Evolutionary conservation across 2,113 vertebrate species (phyloP).

Genomic region (Pedetes capensis): DNA sequence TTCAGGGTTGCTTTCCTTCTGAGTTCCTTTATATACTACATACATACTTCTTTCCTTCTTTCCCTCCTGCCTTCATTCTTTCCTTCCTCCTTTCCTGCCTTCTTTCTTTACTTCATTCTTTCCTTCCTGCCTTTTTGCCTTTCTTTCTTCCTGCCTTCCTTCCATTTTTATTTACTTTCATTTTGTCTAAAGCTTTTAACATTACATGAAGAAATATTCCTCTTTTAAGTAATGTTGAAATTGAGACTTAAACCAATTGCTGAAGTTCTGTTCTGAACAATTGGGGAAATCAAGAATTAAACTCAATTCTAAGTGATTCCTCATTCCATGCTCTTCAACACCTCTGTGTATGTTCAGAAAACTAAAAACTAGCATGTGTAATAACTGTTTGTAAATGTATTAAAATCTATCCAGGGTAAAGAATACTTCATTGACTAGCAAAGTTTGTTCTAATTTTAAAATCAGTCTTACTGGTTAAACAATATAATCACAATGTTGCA

Average conservation of each 20-base stretch:
- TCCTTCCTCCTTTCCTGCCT: not conserved
- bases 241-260: not conserved
- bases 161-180: not conserved
- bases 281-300: not conserved
- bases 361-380: not conserved
- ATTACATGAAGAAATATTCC: not conserved
- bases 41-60: no score
- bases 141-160: not conserved
- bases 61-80: no score
- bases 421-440: not conserved
- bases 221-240: not conserved
- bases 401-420: not conserved
- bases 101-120: not conserved
- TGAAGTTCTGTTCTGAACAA: not conserved
- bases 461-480: not conserved
- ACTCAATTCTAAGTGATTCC: not conserved
- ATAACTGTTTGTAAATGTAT: not conserved
- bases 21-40: not conserved
- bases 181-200: not conserved
- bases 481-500: not conserved
- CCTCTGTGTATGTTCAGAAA: not conserved
- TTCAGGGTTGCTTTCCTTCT: accelerated
- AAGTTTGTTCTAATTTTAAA: not conserved
- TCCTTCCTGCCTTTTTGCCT: not conserved
- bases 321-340: not conserved